Evolutionary conservation across 2,888 invertebrate species (phyloP).

Genomic region (Leptogaster cylindrica): DNA sequence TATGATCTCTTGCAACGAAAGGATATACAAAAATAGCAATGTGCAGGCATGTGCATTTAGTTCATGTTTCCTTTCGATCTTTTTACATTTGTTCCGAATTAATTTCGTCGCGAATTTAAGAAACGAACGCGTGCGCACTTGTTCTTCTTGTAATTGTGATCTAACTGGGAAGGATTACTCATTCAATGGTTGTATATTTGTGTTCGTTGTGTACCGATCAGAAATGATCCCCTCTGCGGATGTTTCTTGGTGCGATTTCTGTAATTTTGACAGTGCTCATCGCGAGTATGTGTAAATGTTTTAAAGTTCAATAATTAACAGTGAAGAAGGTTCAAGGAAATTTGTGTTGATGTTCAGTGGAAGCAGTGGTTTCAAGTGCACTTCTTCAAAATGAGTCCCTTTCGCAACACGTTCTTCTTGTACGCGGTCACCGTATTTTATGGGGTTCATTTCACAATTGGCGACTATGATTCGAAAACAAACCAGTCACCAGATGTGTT

Average conservation of each 20-base stretch:
- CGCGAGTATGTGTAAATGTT: neutral
- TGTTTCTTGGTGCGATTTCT: slow-evolving; percentile 20
- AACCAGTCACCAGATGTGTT: neutral
- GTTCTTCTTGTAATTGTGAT: neutral
- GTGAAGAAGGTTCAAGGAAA: slow-evolving; percentile 32
- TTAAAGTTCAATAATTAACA: too few relatives aligned
- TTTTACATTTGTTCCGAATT: slow-evolving; percentile 24
- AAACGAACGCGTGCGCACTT: slow-evolving; percentile 14
- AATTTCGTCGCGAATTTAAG: slow-evolving; percentile 19
- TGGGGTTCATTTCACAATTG: neutral
- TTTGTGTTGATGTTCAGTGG: slow-evolving; percentile 1
- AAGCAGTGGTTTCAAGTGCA: neutral
- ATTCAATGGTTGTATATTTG: neutral
- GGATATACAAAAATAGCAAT: slow-evolving; percentile 40
- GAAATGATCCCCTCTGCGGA: slow-evolving; percentile 11
- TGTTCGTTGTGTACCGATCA: neutral
- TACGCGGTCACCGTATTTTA: slow-evolving; percentile 9
- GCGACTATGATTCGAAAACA: slow-evolving; percentile 14
- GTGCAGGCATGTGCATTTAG: slow-evolving; percentile 24
- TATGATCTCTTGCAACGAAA: slow-evolving; percentile 10
- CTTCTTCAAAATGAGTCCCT: neutral
- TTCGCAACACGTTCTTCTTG: slow-evolving; percentile 1
- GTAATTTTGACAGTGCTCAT: slow-evolving; percentile 10
- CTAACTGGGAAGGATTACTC: slow-evolving; percentile 27
- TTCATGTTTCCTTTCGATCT: slow-evolving; percentile 15